phyloP scores from a whole-genome alignment of 2,797 vertebrate species.

The Rhinichthys osculus region DNA sequence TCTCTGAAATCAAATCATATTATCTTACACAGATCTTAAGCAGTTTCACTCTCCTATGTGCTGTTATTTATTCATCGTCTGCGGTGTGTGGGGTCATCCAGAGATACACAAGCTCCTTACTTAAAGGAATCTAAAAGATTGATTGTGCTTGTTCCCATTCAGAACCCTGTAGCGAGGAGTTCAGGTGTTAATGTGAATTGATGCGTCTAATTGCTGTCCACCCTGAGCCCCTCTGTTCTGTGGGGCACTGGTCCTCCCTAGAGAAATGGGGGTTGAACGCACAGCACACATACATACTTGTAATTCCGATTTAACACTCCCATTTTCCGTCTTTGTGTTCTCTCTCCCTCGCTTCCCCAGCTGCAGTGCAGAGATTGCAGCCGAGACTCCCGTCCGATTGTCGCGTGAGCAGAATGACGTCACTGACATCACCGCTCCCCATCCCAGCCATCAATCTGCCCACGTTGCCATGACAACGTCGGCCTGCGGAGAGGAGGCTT shows the following conservation, averaged over 20 bases:
- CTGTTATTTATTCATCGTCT: neutral
- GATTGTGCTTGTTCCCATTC: conserved; percentile 43
- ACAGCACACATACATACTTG: conserved; percentile 37
- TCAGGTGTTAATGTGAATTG: conserved; percentile 73
- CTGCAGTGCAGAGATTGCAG: conserved; percentile 87
- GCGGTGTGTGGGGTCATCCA: conserved; percentile 1
- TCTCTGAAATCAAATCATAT: neutral
- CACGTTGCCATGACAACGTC: conserved; percentile 83
- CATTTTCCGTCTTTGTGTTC: conserved; percentile 36
- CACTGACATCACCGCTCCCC: conserved; percentile 77
- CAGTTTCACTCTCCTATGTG: neutral
- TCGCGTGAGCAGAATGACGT: conserved; percentile 81
- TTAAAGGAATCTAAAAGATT: conserved; percentile 58
- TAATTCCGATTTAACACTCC: conserved; percentile 49
- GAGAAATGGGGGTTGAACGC: conserved; percentile 38
- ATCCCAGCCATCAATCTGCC: conserved; percentile 77
- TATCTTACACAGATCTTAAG: neutral
- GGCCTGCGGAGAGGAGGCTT: conserved; percentile 80
- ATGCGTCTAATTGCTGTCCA: conserved; percentile 71
- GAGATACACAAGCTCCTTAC: conserved; percentile 1
- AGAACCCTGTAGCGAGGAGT: conserved; percentile 52
- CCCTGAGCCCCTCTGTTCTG: conserved; percentile 47
- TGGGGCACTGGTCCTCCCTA: conserved; percentile 39
- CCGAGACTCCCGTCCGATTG: conserved; percentile 79
- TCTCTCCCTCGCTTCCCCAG: conserved; percentile 68